A percentile compares a stretch with the other conserved stretches of the same genome.
phyloP scores from a whole-genome alignment of 2,113 vertebrate genomes.

The Oncorhynchus gorbuscha region DNA sequence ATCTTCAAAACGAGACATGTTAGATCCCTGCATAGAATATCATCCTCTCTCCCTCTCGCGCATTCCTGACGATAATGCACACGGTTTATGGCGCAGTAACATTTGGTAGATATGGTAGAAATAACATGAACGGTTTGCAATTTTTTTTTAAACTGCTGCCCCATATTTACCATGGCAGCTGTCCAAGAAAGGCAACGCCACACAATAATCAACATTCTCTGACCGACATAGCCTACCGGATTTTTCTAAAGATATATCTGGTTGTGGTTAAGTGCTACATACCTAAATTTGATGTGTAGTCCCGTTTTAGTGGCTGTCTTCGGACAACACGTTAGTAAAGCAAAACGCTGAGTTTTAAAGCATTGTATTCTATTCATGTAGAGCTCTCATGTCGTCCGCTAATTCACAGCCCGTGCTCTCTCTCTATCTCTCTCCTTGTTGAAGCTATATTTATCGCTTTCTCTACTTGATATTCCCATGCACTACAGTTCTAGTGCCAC shows the following conservation, averaged over 20 bases:
- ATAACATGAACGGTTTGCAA: background rate
- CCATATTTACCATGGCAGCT: slow-evolving; percentile 1
- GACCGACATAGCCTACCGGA: slow-evolving; percentile 36
- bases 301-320: slow-evolving; percentile 65
- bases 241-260: slow-evolving; percentile 28
- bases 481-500: slow-evolving; percentile 21
- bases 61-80: slow-evolving; percentile 21
- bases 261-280: slow-evolving; percentile 17
- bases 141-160: background rate
- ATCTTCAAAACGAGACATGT: background rate
- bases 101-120: background rate
- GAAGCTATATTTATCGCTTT: slow-evolving; percentile 44
- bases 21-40: slow-evolving; percentile 51
- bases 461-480: slow-evolving; percentile 50
- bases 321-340: slow-evolving; percentile 49
- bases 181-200: slow-evolving; percentile 36
- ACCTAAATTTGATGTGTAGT: slow-evolving; percentile 62
- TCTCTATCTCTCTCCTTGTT: slow-evolving; percentile 36
- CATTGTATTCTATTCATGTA: slow-evolving; percentile 73
- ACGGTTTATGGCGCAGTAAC: background rate
- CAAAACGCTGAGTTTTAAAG: slow-evolving; percentile 61
- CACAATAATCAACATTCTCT: slow-evolving; percentile 47
- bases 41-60: slow-evolving; percentile 27
- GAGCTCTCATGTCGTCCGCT: slow-evolving; percentile 66
- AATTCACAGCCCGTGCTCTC: slow-evolving; percentile 34